A percentile compares a stretch with the other conserved stretches of the same genome.
Evolutionary conservation across 2,888 invertebrate species (phyloP).

Genomic region (Drosophila dives): DNA sequence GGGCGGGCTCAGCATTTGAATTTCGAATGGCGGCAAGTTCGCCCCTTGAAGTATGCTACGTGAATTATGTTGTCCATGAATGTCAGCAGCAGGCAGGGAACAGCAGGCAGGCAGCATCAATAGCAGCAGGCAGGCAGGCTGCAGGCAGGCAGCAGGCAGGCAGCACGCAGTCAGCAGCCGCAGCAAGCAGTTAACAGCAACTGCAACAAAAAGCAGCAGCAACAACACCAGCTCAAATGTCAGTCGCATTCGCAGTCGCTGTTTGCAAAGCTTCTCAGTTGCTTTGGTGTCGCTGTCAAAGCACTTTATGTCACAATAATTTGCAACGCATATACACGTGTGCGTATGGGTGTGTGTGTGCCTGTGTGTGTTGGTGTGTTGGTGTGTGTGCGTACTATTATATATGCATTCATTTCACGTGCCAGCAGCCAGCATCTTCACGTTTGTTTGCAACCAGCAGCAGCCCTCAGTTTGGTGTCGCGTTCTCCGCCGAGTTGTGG

Average conservation of each 20-base stretch:
- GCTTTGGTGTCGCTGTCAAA: slow-evolving; percentile 78
- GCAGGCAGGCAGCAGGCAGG: neutral
- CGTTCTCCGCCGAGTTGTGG: slow-evolving; percentile 28
- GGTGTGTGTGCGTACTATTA: slow-evolving; percentile 44
- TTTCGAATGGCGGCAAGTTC: slow-evolving; percentile 65
- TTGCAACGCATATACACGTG: slow-evolving; percentile 65
- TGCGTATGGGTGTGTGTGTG: slow-evolving; percentile 16
- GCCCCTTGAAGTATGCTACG: slow-evolving; percentile 65
- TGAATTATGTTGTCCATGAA: slow-evolving; percentile 80
- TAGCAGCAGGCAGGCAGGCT: slow-evolving; percentile 14
- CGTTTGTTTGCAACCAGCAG: slow-evolving; percentile 39
- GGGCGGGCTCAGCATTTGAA: slow-evolving; percentile 66
- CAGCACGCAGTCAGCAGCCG: neutral
- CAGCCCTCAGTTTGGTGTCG: slow-evolving; percentile 21
- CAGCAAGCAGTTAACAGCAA: too few species aligned
- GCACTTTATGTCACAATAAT: slow-evolving; percentile 83
- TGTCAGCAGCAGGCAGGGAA: slow-evolving; percentile 66
- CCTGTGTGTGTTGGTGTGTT: slow-evolving; percentile 3
- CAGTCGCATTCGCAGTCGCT: slow-evolving; percentile 45
- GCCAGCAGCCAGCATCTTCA: slow-evolving; percentile 68
- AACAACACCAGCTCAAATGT: slow-evolving; percentile 60
- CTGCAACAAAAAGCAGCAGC: slow-evolving; percentile 32
- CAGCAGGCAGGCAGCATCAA: neutral
- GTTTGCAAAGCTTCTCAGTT: slow-evolving; percentile 30
- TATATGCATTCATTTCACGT: slow-evolving; percentile 79